Base-by-base conservation (phyloP, 2,888 invertebrate species). In the Brachylomia viminalis region DNA sequence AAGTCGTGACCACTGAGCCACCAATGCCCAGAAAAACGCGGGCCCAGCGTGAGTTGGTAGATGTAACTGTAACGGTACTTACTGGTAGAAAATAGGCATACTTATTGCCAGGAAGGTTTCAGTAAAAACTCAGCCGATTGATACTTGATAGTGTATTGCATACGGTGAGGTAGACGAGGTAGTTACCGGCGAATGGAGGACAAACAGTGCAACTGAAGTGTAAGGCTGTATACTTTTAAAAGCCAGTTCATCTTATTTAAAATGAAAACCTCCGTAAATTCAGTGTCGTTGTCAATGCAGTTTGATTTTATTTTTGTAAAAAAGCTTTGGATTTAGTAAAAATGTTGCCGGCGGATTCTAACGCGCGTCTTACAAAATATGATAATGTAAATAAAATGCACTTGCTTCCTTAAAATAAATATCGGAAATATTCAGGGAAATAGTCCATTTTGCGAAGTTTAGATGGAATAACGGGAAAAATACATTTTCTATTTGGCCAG, bases 381-480 rank as follows among this genome's bases (percentile, higher is more conserved):
- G 8, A 54, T 49, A 30, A 30, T 64, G n/a, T 61, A 68, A 83
- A 82, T 65, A 65, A 78, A 69, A 38, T 27, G 0, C 45, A 54
- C 38, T 58, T 52, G 27, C 56, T 72, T 68, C 33, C 47, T 79
- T n/a, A 58, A 65, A 65, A 11, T 47, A 59, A 66, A 83, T 65
- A 79, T 69, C 10, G 64, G 33, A 64, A 62, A 79, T 70, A 65
- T 72, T 61, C 65, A 64, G 8, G 45, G 23, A 71, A 77, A 82
- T 72, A n/a, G 38, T 54, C 15, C 17, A 52, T 75, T 77, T 58
- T 54, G 8, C 33, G 38, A 30, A 47, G 45, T 33, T 77, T 49
- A 33, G 45, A 42, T 1, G 23, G 23, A 8, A 30, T 58, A 42
- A 42, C 2, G 23, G 17, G 8, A 30, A 64, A 66, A 56, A 54